Evolutionary conservation across 2,888 invertebrate genomes (phyloP), one percentile per base, ranked within the genome.

Genomic region (Pammene aurita): DNA sequence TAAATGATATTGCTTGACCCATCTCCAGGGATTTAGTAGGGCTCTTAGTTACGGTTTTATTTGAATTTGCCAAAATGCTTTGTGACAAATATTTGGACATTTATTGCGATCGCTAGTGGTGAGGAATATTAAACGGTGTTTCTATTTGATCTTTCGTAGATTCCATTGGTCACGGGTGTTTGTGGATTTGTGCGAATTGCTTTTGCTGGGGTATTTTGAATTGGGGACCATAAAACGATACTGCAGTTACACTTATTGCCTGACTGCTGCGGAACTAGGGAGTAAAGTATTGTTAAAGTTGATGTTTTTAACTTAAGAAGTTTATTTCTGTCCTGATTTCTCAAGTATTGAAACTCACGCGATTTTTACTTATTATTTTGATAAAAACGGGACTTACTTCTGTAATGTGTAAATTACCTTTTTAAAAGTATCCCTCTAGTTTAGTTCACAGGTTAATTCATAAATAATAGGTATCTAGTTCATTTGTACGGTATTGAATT

Each of bases 71-170:
- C 81, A 84, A 81, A 88, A 88, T 85, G 85, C 82, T 79, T 83
- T 83, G 85, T 86, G 85, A 90, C 91, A 92, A 92, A 92, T 92
- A 92, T 92, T 92, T 91, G 88, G 87, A 91, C 90, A 86, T 91
- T 90, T 91, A 92, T 92, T 91, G 83, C 80, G 72, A 81, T 78
- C 75, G 78, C 73, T 83, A 73, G 81, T 84, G 85, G 90, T 88
- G 88, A 83, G 84, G 91, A 88, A 91, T 91, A 91, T 87, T 87
- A 91, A 91, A 81, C 84, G 83, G 74, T 79, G 82, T 76, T 87
- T 85, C 86, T 84, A 84, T 88, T 86, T 84, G 86, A 83, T 85
- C 76, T 78, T 77, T 77, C 74, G 73, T 9, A 71, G 72, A 77
- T 62, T 48, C 60, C 74, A 89, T 92, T 90, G 79, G 91, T 79